These are phyloP conservation scores for Pristionchus japonicus DNA, from an alignment of 2,888 invertebrate species.

Conservation along the genomic window DNA sequence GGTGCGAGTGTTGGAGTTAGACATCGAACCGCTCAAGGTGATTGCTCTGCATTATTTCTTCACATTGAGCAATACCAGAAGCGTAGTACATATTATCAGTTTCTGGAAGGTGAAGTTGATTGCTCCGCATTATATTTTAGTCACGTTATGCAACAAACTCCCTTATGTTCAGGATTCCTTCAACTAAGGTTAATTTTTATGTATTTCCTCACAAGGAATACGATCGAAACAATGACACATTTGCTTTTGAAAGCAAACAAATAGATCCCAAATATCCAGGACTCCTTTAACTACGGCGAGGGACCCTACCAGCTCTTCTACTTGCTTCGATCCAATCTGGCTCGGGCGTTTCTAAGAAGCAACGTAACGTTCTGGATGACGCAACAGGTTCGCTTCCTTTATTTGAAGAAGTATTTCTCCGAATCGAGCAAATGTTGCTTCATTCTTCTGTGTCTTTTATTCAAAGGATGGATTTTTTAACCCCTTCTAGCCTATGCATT, in stretches of 20 bases:
- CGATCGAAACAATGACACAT: too few relatives aligned
- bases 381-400: slow-evolving; percentile 61
- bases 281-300: slow-evolving; percentile 73
- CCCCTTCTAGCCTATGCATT: too few relatives aligned
- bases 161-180: slow-evolving; percentile 54
- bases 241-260: too few relatives aligned
- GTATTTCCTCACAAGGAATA: too few relatives aligned
- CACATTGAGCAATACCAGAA: not conserved
- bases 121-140: not conserved
- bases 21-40: slow-evolving; percentile 63
- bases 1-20: slow-evolving; percentile 57
- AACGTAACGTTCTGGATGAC: slow-evolving; percentile 72
- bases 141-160: not conserved
- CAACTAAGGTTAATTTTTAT: too few relatives aligned
- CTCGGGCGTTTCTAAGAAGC: slow-evolving; percentile 59
- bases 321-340: slow-evolving; percentile 70
- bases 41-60: too few relatives aligned
- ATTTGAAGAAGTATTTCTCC: not conserved
- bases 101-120: not conserved
- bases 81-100: too few relatives aligned
- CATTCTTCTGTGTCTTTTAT: too few relatives aligned
- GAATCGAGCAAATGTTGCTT: not conserved
- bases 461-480: too few relatives aligned
- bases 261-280: not conserved
- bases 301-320: slow-evolving; percentile 73